Evolutionary conservation across 2,888 invertebrate genomes (phyloP), one percentile per base, ranked within the genome.

Genomic region (Lasioglossum lativentre): DNA sequence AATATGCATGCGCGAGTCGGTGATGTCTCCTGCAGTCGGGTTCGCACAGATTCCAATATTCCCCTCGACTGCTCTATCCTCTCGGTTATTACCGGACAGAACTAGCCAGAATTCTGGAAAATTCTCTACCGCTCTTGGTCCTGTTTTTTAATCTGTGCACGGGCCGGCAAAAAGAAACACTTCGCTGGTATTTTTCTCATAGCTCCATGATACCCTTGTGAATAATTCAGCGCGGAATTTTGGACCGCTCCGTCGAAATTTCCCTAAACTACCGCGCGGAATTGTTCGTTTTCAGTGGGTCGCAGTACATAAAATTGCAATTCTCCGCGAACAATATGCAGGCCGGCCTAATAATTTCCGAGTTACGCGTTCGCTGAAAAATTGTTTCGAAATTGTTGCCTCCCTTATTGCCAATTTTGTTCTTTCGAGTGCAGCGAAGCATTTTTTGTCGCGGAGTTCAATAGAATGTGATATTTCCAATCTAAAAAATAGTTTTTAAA

Each of bases 1-100:
- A 87, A 86, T 87, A 86, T 74, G 86, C 86, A 86, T 84, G 81
- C 86, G 81, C 56, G 83, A 81, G 83, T 34, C 73, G 27, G 59
- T 16, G 82, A 80, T 84, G 83, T 80, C 78, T 81, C 81, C 40
- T n/a, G 78, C 86, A 70, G 68, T 78, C 38, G 34, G 23, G n/a
- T 40, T 59, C 79, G 40, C 70, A 79, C 40, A 38, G 81, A 76
- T 81, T 85, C 78, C 81, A 81, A 85, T 85, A 86, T 86, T 79
- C 85, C 66, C 52, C 42, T 38, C 66, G 78, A 47, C 34, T 74
- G 12, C 34, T 68, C 42, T 66, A 27, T 52, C 70, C 73, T 30
- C n/a, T 63, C 71, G 78, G 75, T 81, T 81, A 86, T 42, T 75
- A 30, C 40, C 77, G 68, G 77, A 86, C 72, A 70, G 66, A 76